Conservation (phyloP, 1,140 invertebrate species). For the Lepidurus couesii region DNA sequence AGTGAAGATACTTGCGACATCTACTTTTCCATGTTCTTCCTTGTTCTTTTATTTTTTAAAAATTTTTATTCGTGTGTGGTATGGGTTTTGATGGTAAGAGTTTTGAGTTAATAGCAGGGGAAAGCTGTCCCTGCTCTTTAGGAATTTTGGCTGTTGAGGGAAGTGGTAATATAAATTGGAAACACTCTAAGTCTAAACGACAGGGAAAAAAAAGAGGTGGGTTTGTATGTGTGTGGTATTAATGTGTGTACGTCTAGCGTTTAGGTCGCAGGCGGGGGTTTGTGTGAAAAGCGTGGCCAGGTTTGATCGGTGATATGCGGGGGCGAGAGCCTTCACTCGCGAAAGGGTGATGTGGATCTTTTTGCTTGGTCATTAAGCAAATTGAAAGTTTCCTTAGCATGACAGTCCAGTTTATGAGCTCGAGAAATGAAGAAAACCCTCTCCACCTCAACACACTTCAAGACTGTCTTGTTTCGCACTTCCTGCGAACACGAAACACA, state of each 20-base stretch:
- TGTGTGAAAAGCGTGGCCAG: constrained; percentile 10
- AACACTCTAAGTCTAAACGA: not conserved
- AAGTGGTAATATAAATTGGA: too few relatives aligned
- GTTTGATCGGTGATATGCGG: not conserved
- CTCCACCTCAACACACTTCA: not conserved
- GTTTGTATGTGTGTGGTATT: not conserved
- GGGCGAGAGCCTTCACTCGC: not conserved
- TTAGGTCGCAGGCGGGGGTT: not conserved
- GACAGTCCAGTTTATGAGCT: constrained; percentile 15
- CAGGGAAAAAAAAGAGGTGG: not conserved
- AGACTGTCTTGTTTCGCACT: not conserved
- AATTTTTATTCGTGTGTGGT: too few relatives aligned
- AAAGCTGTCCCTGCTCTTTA: too few relatives aligned
- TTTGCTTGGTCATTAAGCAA: constrained; percentile 16
- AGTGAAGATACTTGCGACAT: too few relatives aligned
- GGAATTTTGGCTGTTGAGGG: too few relatives aligned
- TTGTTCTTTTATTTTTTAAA: too few relatives aligned
- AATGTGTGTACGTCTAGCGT: not conserved
- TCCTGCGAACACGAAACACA: not conserved
- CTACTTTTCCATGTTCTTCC: too few relatives aligned
- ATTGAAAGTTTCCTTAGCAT: constrained; percentile 13
- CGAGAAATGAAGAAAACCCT: not conserved
- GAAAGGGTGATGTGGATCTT: not conserved
- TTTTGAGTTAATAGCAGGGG: too few relatives aligned
- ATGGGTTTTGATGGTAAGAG: too few relatives aligned